Percentiles rank a stretch among this genome's conserved stretches.
Conservation (phyloP, 2,113 vertebrate species). For the Salvelinus fontinalis region DNA sequence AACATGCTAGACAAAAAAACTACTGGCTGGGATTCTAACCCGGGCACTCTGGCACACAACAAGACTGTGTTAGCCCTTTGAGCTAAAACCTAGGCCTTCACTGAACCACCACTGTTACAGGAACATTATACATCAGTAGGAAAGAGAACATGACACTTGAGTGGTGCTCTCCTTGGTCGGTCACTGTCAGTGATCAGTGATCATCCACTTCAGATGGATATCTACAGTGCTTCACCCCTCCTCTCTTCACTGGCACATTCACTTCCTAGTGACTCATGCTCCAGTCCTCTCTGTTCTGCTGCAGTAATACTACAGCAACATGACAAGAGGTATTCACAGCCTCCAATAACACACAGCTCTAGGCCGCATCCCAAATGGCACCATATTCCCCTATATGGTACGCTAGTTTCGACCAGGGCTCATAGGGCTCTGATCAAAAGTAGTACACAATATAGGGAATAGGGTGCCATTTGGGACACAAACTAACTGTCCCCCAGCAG, state of each 20-base stretch:
- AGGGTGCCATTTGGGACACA: too few species aligned
- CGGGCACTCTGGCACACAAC: too few species aligned
- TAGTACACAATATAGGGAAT: too few species aligned
- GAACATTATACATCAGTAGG: background rate
- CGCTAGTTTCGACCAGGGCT: too few species aligned
- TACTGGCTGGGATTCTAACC: background rate
- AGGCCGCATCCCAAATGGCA: too few species aligned
- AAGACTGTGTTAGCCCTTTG: too few species aligned
- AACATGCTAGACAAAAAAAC: background rate
- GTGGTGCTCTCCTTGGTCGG: background rate
- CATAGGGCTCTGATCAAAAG: too few species aligned
- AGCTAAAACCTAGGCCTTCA: too few species aligned
- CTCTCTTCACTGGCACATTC: background rate
- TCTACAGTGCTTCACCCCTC: background rate
- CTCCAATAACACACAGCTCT: background rate
- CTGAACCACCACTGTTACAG: too few species aligned
- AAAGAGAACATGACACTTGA: background rate
- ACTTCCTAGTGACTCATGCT: background rate
- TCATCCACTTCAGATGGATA: background rate
- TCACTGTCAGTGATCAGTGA: background rate
- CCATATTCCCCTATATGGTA: too few species aligned
- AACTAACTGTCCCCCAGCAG: background rate
- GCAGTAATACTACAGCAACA: background rate
- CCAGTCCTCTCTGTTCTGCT: constrained; percentile 1
- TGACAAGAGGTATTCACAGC: background rate